Evolutionary conservation across 2,888 invertebrate species (phyloP), one percentile per base, ranked within the genome.

Genomic region (Nomada fucata): DNA sequence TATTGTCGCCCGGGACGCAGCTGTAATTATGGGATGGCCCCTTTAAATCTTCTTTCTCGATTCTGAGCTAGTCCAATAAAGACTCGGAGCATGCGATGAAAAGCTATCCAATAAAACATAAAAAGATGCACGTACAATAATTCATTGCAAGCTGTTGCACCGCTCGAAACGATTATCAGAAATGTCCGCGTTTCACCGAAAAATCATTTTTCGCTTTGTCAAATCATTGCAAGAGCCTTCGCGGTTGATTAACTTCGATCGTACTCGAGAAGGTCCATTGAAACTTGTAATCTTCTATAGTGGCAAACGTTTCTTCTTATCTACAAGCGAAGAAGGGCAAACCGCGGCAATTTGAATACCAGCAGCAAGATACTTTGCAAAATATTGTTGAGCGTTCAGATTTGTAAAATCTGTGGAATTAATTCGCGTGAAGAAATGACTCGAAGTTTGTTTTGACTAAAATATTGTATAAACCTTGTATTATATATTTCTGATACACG

Each of bases 11-110:
- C 4, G 3, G 0, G 23, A 13, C 23, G 23, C 11, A 2, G n/a
- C 26, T 64, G 18, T 3, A 72, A 76, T 70, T 67, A 47, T 29
- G 4, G 2, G n/a, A 44, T 18, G 13, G 13, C 20, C 50, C 50
- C 50, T 42, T 36, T 44, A 64, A 72, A 72, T 76, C n/a, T 59
- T n/a, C 26, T 42, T 68, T n/a, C 11, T 4, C 50, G 36, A 71
- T 76, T 20, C 57, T 7, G 23, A 71, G 57, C 13, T 23, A 5
- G 50, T 50, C n/a, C 10, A 20, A 13, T 10, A 15, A 52, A 50
- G 63, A 72, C 29, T 7, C 20, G 36, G 42, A 20, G 2, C 55
- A 64, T 26, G 53, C 36, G 23, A 68, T 5, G 57, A 20, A 59
- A 23, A 23, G 42, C 23, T 10, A 29, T 23, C n/a, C 36, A 50